Conservation (phyloP, 2,888 invertebrate species). For the Euphydryas editha region DNA sequence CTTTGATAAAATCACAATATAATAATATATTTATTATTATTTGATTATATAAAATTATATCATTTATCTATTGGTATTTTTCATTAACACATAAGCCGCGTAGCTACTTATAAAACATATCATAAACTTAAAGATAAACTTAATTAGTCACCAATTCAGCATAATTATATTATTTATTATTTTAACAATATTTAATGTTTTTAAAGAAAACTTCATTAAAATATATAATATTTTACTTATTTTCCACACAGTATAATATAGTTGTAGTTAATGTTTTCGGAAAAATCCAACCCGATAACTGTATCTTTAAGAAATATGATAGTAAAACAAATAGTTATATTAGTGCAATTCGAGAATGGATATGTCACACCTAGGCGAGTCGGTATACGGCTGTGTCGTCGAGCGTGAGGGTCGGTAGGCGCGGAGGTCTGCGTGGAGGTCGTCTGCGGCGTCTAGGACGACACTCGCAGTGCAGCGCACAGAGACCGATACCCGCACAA, state of each 20-base stretch:
- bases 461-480: slow-evolving; percentile 95
- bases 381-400: slow-evolving; percentile 80
- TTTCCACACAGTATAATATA: slow-evolving; percentile 30
- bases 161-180: no score
- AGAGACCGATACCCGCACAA: slow-evolving; percentile 92
- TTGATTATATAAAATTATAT: no score
- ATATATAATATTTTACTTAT: slow-evolving; percentile 36
- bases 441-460: slow-evolving; percentile 87
- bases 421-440: slow-evolving; percentile 86
- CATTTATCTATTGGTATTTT: no score
- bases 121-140: no score
- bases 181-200: neutral
- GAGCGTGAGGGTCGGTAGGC: slow-evolving; percentile 81
- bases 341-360: slow-evolving; percentile 40
- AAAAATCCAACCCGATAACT: slow-evolving; percentile 28
- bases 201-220: slow-evolving; percentile 29
- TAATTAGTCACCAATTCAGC: no score
- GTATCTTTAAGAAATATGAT: slow-evolving; percentile 29
- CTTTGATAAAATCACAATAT: no score
- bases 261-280: slow-evolving; percentile 29
- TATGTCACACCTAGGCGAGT: slow-evolving; percentile 61
- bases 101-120: no score
- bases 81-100: no score
- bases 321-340: slow-evolving; percentile 27
- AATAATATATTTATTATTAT: no score